Percentiles rank a stretch among this genome's conserved stretches.
Evolutionary conservation across 2,888 invertebrate species (phyloP).

Genomic region (Melinaea marsaeus): DNA sequence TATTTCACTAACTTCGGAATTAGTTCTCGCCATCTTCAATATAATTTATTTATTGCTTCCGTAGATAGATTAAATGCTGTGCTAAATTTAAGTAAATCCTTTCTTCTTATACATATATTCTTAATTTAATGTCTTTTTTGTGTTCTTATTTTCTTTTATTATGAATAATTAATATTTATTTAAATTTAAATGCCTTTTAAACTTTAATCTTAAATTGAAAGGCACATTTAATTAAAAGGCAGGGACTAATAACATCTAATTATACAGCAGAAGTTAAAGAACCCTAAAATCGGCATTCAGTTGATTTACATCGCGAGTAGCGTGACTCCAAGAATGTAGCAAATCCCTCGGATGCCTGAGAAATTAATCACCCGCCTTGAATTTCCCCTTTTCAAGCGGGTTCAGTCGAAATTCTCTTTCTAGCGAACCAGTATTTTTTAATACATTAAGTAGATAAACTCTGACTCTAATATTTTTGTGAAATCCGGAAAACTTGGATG

Average conservation of each 20-base stretch:
- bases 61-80: constrained; percentile 10
- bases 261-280: constrained; percentile 22
- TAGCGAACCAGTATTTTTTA: constrained; percentile 41
- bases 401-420: constrained; percentile 47
- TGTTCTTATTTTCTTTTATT: not conserved
- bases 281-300: constrained; percentile 38
- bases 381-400: constrained; percentile 46
- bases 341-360: constrained; percentile 58
- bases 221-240: not conserved
- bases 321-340: constrained; percentile 58
- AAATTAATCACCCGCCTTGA: constrained; percentile 60
- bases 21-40: constrained; percentile 19
- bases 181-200: not conserved
- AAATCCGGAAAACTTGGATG: constrained; percentile 1
- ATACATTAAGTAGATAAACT: constrained; percentile 33
- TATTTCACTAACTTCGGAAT: constrained; percentile 34
- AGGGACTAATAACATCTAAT: constrained; percentile 16
- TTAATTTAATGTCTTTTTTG: constrained; percentile 3
- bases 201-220: too few relatives aligned
- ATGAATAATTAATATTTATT: constrained; percentile 1
- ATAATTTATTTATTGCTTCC: constrained; percentile 20
- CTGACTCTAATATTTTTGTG: constrained; percentile 16
- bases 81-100: too few relatives aligned
- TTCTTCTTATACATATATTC: too few relatives aligned
- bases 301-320: constrained; percentile 60